Conservation (phyloP, 2,113 vertebrate species). For the Strigops habroptila region DNA sequence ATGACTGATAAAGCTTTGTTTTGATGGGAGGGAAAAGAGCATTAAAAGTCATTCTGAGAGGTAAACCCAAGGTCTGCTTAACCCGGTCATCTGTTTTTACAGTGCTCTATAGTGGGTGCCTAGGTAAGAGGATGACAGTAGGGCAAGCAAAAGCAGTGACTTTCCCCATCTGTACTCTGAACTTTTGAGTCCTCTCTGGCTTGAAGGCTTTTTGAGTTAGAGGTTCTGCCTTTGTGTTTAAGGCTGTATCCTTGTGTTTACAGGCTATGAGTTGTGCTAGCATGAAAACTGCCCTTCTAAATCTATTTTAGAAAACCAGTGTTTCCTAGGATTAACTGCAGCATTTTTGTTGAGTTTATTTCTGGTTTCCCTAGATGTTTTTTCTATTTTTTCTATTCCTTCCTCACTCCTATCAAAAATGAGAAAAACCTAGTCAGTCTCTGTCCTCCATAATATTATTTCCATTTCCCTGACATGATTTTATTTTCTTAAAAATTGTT, state of each 20-base stretch:
- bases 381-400: not conserved
- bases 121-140: not conserved
- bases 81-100: not conserved
- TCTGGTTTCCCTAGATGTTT: not conserved
- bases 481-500: not conserved
- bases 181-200: not conserved
- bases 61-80: not conserved
- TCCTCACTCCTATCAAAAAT: not conserved
- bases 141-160: not conserved
- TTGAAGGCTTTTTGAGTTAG: not conserved
- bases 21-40: not conserved
- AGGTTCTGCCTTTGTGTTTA: not conserved
- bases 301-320: not conserved
- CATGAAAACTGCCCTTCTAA: not conserved
- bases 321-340: not conserved
- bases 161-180: not conserved
- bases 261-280: not conserved
- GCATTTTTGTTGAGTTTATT: not conserved
- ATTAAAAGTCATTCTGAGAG: not conserved
- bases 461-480: not conserved
- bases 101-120: not conserved
- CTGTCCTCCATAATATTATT: not conserved
- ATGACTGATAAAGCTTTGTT: not conserved
- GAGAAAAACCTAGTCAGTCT: not conserved
- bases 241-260: not conserved